These are phyloP conservation scores for Acanthis flammea DNA, from an alignment of 2,797 vertebrate genomes.

Conservation along the genomic window DNA sequence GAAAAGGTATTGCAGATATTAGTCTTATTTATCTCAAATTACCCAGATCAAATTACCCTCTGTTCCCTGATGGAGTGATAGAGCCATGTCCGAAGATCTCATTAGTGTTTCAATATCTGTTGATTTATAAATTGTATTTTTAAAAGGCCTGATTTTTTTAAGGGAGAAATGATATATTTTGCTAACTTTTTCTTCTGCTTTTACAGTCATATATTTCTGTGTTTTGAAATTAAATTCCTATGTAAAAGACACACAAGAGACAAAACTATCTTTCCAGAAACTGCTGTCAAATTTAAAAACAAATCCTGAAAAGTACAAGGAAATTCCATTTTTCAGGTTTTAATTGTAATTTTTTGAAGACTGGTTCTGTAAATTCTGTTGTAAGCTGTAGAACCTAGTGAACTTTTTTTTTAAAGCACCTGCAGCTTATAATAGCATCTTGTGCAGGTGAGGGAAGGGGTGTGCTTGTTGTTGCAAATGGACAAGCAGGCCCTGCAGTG, in stretches of 20 bases:
- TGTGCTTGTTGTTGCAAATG: not conserved
- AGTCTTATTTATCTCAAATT: not conserved
- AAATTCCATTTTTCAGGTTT: not conserved
- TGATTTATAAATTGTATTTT: not conserved
- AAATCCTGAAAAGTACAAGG: not conserved
- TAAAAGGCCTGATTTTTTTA: not conserved
- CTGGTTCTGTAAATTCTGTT: not conserved
- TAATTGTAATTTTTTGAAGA: not conserved
- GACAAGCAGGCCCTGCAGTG: not conserved
- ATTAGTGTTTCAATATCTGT: not conserved
- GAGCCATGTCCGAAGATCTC: not conserved
- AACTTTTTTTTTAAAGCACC: not conserved
- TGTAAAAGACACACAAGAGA: not conserved
- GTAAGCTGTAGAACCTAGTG: not conserved
- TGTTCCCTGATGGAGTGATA: not conserved
- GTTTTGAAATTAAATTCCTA: not conserved
- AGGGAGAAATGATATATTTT: not conserved
- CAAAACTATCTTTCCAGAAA: not conserved
- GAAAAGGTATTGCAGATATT: constrained; percentile 80
- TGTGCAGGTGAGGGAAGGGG: not conserved
- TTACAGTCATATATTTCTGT: not conserved
- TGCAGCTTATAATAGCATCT: not conserved
- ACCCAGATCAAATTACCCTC: not conserved
- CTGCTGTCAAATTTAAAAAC: not conserved
- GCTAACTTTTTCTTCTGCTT: not conserved